Base-by-base conservation (phyloP, 2,113 vertebrate species). In the Embiotoca jacksoni region DNA sequence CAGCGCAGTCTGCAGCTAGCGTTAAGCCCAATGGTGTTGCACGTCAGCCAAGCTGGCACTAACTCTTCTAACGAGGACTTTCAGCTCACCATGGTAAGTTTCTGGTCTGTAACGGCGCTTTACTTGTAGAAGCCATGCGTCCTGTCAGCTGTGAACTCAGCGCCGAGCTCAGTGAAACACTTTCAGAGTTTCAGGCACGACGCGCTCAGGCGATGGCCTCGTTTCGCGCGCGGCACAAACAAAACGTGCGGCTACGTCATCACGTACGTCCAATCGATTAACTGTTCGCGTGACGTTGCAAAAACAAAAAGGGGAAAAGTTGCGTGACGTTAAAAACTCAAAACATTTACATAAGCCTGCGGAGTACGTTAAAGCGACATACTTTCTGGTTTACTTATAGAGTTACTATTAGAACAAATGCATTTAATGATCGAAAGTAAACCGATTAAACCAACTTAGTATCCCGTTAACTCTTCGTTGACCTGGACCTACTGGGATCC, bases 71-170 rank as follows among this genome's bases (percentile, higher is more conserved):
- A 68, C 2, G 37, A 2, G 4, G 2, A 7, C 46, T 23, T 55
- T 70, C 1, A 37, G 79, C 92, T 94, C 90, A 95, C 94, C 95
- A 95, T 4, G 94, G 95, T 23, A 95, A 72, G 62, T 95, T 95
- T 49, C 88, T 92, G 9, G 57, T 4, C 68, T 92, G 88, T 52
- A 47, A 3, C 8, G 68, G 70, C 0, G 47, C 36, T 77, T 88
- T 94, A 57, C 50, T 91, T 5, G 89, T 88, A 3, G 92, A 93
- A 5, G 91, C 86, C 95, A 95, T 95, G 32, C 36, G 6, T 37
- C 33, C 52, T 5, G 52, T 36, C 7, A 4, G n/a, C 10, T 14
- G 1, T 23, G 3, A 47, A 37, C 4, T 35, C 15, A 13, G 8
- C 9, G 53, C 57, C 5, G 36, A 44, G 13, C 5, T 1, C 0